These are phyloP conservation scores for Speoplatyrhinus poulsoni DNA, from an alignment of 2,113 vertebrate genomes.

Conservation along the genomic window DNA sequence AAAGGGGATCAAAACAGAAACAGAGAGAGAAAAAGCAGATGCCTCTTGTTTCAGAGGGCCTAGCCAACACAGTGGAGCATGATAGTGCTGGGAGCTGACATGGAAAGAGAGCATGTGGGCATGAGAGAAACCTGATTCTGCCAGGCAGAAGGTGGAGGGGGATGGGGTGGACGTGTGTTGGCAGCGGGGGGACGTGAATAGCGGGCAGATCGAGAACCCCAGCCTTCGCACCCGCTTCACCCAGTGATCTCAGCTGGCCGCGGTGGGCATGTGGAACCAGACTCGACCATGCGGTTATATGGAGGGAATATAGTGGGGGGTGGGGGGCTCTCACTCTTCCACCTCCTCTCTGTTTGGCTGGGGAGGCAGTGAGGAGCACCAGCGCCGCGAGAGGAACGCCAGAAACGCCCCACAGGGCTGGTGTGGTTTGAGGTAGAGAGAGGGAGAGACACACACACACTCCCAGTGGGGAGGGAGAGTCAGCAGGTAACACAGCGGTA, in stretches of 20 bases:
- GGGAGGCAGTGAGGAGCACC: conserved; percentile 39
- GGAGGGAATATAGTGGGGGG: conserved; percentile 34
- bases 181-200: conserved; percentile 39
- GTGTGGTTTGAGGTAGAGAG: conserved; percentile 19
- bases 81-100: neutral
- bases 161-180: conserved; percentile 25
- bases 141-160: conserved; percentile 11
- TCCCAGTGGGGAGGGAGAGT: conserved; percentile 25
- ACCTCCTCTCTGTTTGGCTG: conserved; percentile 36
- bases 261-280: conserved; percentile 59
- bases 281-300: conserved; percentile 44
- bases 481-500: neutral
- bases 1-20: neutral
- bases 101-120: conserved; percentile 10
- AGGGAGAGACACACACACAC: conserved; percentile 28
- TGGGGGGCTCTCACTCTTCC: conserved; percentile 32
- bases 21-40: conserved; percentile 21
- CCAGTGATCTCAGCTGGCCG: conserved; percentile 61
- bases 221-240: conserved; percentile 30
- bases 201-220: conserved; percentile 51
- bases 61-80: conserved; percentile 49
- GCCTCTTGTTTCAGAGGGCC: conserved; percentile 22
- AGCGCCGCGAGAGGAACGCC: conserved; percentile 23
- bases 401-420: conserved; percentile 34
- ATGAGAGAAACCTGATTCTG: conserved; percentile 51